These are phyloP conservation scores for Pongo abelii DNA, from an alignment of 2,113 vertebrate genomes.

Conservation along the genomic window DNA sequence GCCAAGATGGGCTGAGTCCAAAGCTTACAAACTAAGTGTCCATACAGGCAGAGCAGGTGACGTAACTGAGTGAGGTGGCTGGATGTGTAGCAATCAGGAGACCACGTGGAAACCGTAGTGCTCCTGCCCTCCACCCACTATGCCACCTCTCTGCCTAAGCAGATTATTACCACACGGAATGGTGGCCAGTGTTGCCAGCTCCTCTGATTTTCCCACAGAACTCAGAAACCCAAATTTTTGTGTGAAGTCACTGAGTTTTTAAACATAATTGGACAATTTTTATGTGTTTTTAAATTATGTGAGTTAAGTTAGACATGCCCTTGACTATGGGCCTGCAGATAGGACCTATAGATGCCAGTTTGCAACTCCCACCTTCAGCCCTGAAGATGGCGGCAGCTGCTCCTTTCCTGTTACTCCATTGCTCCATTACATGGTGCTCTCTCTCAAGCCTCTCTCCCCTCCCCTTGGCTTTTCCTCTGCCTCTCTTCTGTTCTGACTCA, in stretches of 20 bases:
- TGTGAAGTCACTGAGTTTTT: neutral
- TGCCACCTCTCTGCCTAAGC: neutral
- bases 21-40: neutral
- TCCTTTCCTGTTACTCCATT: neutral
- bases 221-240: neutral
- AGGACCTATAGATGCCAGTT: neutral
- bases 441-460: neutral
- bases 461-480: neutral
- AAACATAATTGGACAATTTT: neutral
- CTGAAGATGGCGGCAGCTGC: neutral
- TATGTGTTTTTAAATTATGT: neutral
- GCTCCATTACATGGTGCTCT: neutral
- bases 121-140: neutral
- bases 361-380: neutral
- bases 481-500: neutral
- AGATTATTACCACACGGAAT: rapidly evolving
- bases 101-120: rapidly evolving
- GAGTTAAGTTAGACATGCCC: neutral
- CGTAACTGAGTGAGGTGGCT: neutral
- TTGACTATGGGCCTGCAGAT: neutral
- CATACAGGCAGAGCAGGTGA: neutral
- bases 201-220: neutral
- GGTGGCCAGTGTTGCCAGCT: neutral
- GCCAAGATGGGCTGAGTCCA: neutral
- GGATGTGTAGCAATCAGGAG: too few species aligned